phyloP scores from a whole-genome alignment of 2,113 vertebrate genomes.

The Coreoperca whiteheadi region DNA sequence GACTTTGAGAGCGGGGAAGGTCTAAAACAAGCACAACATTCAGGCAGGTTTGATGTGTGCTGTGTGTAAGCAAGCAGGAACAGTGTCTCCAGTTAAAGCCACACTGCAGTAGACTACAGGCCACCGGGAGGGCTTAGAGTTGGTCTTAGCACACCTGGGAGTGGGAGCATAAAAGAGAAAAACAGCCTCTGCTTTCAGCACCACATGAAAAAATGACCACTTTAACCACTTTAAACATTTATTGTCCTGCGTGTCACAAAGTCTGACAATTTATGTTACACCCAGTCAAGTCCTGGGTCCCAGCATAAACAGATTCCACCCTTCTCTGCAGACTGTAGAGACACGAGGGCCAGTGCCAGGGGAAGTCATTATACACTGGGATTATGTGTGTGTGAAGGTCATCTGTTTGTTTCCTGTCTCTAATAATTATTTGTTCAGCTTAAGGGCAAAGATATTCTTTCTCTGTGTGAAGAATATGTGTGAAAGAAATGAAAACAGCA shows the following conservation, averaged over 20 bases:
- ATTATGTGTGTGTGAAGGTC: slow-evolving; percentile 65
- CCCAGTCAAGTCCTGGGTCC: slow-evolving; percentile 62
- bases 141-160: slow-evolving; percentile 44
- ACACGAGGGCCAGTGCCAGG: slow-evolving; percentile 62
- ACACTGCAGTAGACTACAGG: slow-evolving; percentile 20
- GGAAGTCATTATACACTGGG: slow-evolving; percentile 70
- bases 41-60: slow-evolving; percentile 10
- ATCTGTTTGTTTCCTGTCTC: slow-evolving; percentile 98
- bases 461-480: too few relatives aligned
- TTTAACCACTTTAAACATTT: slow-evolving; percentile 66
- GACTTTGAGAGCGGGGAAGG: slow-evolving; percentile 21
- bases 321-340: slow-evolving; percentile 63
- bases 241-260: slow-evolving; percentile 63
- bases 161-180: slow-evolving; percentile 26
- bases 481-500: slow-evolving; percentile 71
- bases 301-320: slow-evolving; percentile 70
- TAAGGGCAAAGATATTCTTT: slow-evolving; percentile 91
- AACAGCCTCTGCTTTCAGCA: slow-evolving; percentile 45
- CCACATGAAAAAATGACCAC: slow-evolving; percentile 58
- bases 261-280: slow-evolving; percentile 66
- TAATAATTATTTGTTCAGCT: slow-evolving; percentile 99
- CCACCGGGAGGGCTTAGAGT: slow-evolving; percentile 15
- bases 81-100: background rate
- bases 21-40: slow-evolving; percentile 36
- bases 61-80: slow-evolving; percentile 9